Conservation (phyloP, 2,888 invertebrate species). For the Hydriomena furcata region DNA sequence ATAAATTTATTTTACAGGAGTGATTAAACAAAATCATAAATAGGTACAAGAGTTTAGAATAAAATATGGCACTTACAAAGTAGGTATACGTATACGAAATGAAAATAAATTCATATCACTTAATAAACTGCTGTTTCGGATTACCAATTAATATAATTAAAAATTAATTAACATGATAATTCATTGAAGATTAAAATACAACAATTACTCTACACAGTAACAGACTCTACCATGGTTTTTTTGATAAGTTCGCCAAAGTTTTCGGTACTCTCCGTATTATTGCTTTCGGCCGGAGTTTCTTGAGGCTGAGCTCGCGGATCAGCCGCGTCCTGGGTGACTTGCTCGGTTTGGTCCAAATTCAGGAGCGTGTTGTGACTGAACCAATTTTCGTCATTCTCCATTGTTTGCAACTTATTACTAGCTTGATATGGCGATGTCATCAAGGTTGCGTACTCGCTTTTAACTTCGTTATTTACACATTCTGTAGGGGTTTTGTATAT, state of each 20-base stretch:
- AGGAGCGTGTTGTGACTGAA: slow-evolving; percentile 73
- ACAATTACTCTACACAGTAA: slow-evolving; percentile 88
- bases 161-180: slow-evolving; percentile 74
- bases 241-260: slow-evolving; percentile 96
- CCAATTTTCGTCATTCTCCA: slow-evolving; percentile 81
- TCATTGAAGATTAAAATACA: slow-evolving; percentile 69
- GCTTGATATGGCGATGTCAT: slow-evolving; percentile 85
- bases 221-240: slow-evolving; percentile 96
- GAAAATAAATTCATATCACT: slow-evolving; percentile 28
- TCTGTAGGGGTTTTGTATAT: slow-evolving; percentile 69
- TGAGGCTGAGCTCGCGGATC: slow-evolving; percentile 49
- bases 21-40: slow-evolving; percentile 22
- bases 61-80: slow-evolving; percentile 28
- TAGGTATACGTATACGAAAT: slow-evolving; percentile 26
- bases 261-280: slow-evolving; percentile 75
- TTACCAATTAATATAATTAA: slow-evolving; percentile 72
- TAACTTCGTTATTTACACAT: slow-evolving; percentile 73
- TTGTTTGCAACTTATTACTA: slow-evolving; percentile 87
- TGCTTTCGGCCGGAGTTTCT: slow-evolving; percentile 48
- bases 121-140: slow-evolving; percentile 33
- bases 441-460: slow-evolving; percentile 85
- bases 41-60: slow-evolving; percentile 22
- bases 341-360: slow-evolving; percentile 67
- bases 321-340: slow-evolving; percentile 62
- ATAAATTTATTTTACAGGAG: slow-evolving; percentile 27